Base-by-base conservation (phyloP, 1,140 invertebrate genomes). In the Gryllus bimaculatus region DNA sequence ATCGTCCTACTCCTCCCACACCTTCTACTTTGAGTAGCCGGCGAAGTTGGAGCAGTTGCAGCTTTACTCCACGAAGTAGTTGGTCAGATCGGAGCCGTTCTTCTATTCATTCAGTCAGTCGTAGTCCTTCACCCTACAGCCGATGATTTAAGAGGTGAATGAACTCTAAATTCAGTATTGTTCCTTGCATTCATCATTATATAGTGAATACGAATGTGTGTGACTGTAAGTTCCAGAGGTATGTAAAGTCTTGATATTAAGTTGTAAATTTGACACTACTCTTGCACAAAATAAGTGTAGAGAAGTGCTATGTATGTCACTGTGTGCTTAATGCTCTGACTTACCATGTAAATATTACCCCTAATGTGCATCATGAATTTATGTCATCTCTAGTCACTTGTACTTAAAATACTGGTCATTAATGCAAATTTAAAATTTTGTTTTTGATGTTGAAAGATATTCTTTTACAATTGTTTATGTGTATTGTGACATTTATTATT, bases 1-100 rank as follows among this genome's bases (percentile, higher is more conserved):
- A 81, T 74, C 80, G 80, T 20, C 80, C 80, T 4, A 81, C 80
- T 48, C 80, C 80, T 47, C 78, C 80, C 39, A 81, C 78, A 39
- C 78, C 80, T n/a, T 80, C 80, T 8, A 75, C 80, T 18, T 18
- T 74, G n/a, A 78, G 77, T 48, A 78, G 77, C 77, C 47, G 49
- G 15, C 66, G 75, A 8, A 75, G 48, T 20, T 75, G 74, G 73
- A 78, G 26, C 48, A 78, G 75, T 39, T 48, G 75, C 77, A 78
- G 80, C 75, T 39, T 54, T 3, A 48, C 77, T 47, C 77, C 77
- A 49, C 20, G 80, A 8, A 80, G 80, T 73, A 78, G 74, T 48
- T 79, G 79, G 79, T 74, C 79, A 8, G 76, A 77, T 73, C 48
- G 47, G n/a, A 77, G 74, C 20, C 79, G 26, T 74, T 79, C 79